Evolutionary conservation across 2,797 vertebrate species (phyloP), one percentile per base, ranked within the genome.

Genomic region (Momotus momota): DNA sequence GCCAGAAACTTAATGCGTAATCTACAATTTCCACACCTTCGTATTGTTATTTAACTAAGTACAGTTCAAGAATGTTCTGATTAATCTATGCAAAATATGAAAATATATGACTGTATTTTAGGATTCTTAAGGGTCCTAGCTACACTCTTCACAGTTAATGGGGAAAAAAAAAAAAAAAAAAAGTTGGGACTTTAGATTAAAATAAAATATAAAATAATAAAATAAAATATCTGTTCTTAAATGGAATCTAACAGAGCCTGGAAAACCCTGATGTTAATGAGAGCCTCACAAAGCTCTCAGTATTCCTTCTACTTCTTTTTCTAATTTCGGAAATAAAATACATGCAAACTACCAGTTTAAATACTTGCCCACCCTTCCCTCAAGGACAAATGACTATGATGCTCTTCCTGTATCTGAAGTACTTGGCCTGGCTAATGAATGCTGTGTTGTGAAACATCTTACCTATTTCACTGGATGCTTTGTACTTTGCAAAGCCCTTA

Each of bases 401-500:
- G 0, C 3, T 81, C 8, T 73, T 75, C 26, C 8, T 51, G 1
- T 26, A 80, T 45, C 12, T 61, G 45, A 74, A 81, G 26, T 52
- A 49, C 15, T 31, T 29, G 48, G 19, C 27, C 57, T 72, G 23
- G 26, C 27, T 67, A 19, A 60, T 72, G 69, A 86, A 2, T 1
- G 17, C 17, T 23, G 19, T 29, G 33, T 38, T 27, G 4, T 26
- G 38, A 49, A 27, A 85, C 54, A 20, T 22, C 13, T 1, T 25
- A 70, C 7, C 12, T 45, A 3, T 66, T 72, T 75, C 64, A 66
- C 27, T 12, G 20, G 5, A 23, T 78, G 51, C 46, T 81, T 67
- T 23, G 10, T n/a, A 65, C 23, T 81, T 66, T 21, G 17, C 21
- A 54, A 80, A 94, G 43, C 35, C 79, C 90, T 96, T 96, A 96